Percentiles rank a stretch among this genome's conserved stretches.
These are phyloP conservation scores for Drosophila leonis DNA, from an alignment of 2,888 invertebrate genomes.

Conservation along the genomic window DNA sequence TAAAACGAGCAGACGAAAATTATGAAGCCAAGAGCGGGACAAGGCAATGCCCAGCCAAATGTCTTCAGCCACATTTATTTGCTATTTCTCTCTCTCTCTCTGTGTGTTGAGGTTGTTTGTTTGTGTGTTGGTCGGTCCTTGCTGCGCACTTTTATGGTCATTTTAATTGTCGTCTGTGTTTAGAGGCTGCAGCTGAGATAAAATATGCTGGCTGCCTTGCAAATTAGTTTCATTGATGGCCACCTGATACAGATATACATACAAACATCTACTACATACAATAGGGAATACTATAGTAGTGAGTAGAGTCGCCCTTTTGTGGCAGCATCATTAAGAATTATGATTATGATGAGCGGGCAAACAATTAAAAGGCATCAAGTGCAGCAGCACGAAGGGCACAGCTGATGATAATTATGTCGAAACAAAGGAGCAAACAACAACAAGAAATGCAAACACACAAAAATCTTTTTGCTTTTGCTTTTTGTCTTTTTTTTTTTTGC, in stretches of 20 bases:
- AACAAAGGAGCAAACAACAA: conserved; percentile 33
- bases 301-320: conserved; percentile 9
- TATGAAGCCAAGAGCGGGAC: conserved; percentile 21
- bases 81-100: background rate
- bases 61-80: conserved; percentile 12
- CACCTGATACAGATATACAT: conserved; percentile 39
- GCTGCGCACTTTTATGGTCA: conserved; percentile 51
- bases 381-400: conserved; percentile 39
- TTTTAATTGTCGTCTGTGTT: conserved; percentile 63
- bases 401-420: conserved; percentile 28
- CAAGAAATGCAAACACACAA: conserved; percentile 15
- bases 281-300: background rate
- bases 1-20: conserved; percentile 44
- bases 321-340: conserved; percentile 72
- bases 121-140: conserved; percentile 2
- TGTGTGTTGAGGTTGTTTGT: background rate
- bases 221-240: conserved; percentile 66
- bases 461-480: background rate
- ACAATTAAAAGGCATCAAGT: conserved; percentile 71
- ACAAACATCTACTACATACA: background rate
- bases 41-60: conserved; percentile 17
- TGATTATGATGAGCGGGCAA: conserved; percentile 65
- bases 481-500: background rate
- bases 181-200: conserved; percentile 68
- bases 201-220: conserved; percentile 41